Conservation (phyloP, 2,888 invertebrate species). For the Rhagophthalmus giganteus region DNA sequence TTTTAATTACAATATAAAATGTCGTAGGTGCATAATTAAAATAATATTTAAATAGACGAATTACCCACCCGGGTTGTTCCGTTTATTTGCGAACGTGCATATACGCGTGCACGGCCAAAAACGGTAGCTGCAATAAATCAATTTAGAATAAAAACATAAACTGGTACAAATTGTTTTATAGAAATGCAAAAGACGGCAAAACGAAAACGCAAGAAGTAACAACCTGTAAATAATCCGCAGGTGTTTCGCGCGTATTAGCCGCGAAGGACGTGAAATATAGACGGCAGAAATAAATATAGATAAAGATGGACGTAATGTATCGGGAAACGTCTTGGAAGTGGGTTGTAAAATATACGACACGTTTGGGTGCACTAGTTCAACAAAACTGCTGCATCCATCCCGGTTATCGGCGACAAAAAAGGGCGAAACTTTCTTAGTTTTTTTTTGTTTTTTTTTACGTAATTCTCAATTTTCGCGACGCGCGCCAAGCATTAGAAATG, state of each 20-base stretch:
- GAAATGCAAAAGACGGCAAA: too few species aligned
- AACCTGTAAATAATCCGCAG: slow-evolving; percentile 8
- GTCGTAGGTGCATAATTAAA: too few species aligned
- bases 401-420: slow-evolving; percentile 20
- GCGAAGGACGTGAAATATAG: slow-evolving; percentile 4
- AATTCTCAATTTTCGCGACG: slow-evolving; percentile 27
- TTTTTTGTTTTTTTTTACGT: too few species aligned
- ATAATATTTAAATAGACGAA: too few species aligned
- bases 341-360: slow-evolving; percentile 27
- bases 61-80: too few species aligned
- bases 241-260: neutral
- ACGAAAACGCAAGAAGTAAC: too few species aligned
- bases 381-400: slow-evolving; percentile 25
- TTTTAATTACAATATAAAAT: too few species aligned
- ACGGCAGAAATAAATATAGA: slow-evolving; percentile 5
- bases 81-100: too few species aligned
- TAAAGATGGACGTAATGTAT: slow-evolving; percentile 9
- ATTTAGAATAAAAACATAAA: too few species aligned
- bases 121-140: too few species aligned
- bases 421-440: slow-evolving; percentile 25
- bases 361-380: slow-evolving; percentile 24
- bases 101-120: too few species aligned
- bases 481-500: slow-evolving; percentile 15
- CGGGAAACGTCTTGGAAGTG: slow-evolving; percentile 14
- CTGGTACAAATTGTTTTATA: too few species aligned